Conservation (phyloP, 2,797 vertebrate genomes). For the Urosaurus nigricauda region DNA sequence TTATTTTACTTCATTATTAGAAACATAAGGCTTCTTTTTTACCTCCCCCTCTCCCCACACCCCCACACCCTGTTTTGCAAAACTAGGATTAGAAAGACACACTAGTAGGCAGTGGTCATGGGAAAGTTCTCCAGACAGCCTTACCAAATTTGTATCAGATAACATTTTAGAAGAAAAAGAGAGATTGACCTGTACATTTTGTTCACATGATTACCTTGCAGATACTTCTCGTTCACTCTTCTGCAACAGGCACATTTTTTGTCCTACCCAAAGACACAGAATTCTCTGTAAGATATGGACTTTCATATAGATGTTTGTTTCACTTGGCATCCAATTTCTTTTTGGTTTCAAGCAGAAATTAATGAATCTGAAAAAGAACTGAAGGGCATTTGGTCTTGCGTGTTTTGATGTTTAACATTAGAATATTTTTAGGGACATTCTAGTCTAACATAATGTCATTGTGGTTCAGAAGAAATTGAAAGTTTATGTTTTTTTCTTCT, state of each 20-base stretch:
- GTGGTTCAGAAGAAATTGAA: no score
- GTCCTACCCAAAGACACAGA: constrained; percentile 3
- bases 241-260: not conserved
- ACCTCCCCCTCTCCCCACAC: constrained; percentile 16
- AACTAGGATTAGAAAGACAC: not conserved
- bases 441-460: no score
- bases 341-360: not conserved
- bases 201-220: not conserved
- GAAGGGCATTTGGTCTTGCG: no score
- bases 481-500: no score
- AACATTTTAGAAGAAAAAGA: constrained; percentile 23
- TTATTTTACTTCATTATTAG: constrained; percentile 51
- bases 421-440: no score
- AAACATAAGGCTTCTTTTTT: constrained; percentile 45
- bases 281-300: no score
- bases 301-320: no score
- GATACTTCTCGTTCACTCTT: constrained; percentile 3
- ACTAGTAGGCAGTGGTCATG: constrained; percentile 33
- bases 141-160: constrained; percentile 46
- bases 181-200: constrained; percentile 24
- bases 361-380: no score
- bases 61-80: not conserved
- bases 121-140: constrained; percentile 47
- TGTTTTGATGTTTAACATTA: no score
- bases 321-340: not conserved